Percentiles rank a stretch among this genome's conserved stretches.
These are phyloP conservation scores for Pristiophorus japonicus DNA, from an alignment of 2,113 vertebrate species.

Conservation along the genomic window DNA sequence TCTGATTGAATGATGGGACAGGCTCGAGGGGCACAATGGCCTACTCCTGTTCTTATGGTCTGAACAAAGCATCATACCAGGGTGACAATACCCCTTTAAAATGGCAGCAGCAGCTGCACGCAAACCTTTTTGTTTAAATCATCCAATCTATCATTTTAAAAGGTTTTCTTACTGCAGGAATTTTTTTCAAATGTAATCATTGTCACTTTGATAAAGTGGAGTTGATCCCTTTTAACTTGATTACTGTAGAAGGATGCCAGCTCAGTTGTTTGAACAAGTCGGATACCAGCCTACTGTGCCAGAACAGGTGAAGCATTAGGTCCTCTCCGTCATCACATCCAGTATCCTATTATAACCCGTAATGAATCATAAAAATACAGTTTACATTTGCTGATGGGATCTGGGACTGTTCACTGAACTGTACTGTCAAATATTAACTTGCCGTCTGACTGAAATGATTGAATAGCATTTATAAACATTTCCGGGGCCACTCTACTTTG, in stretches of 20 bases:
- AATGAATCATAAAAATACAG: slow-evolving; percentile 16
- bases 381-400: neutral
- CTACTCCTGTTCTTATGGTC: neutral
- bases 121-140: neutral
- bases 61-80: neutral
- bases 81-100: neutral
- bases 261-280: neutral
- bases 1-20: neutral
- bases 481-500: neutral
- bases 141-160: neutral
- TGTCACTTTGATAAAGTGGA: neutral
- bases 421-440: slow-evolving; percentile 20
- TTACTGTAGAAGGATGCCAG: too few relatives aligned
- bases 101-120: neutral
- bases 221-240: neutral
- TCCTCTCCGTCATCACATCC: neutral
- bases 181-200: neutral
- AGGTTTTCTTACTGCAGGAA: neutral
- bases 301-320: neutral
- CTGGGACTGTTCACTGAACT: neutral
- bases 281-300: neutral
- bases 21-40: neutral
- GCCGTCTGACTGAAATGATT: slow-evolving; percentile 4
- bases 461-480: neutral
- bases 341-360: slow-evolving; percentile 6